Base-by-base conservation (phyloP, 2,888 invertebrate genomes). In the Argyresthia albistria region DNA sequence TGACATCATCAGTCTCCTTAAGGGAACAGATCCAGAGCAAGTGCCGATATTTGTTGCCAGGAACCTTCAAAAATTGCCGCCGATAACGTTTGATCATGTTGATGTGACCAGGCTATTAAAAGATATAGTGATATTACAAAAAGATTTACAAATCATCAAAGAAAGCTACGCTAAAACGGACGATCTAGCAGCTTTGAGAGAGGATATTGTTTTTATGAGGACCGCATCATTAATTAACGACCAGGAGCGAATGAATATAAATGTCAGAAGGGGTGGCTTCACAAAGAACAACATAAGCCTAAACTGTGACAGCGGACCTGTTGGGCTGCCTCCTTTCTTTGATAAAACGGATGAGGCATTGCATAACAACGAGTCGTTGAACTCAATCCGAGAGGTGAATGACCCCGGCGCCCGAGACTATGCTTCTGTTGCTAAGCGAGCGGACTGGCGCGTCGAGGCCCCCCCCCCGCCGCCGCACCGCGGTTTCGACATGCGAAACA, bases 1-100 rank as follows among this genome's bases (percentile, higher is more conserved):
- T 15, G 52, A 52, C 12, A 52, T 52, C 7, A 25, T 52, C n/a
- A 14, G 14, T 4, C 1, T 46, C 11, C 10, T 52, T 4, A 48
- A 49, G 25, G 16, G 12, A 11, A 43, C 43, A 15, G 48, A 49
- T 1, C 43, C 49, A n/a, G 53, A 53, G 4, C 8, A 35, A 7
- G 4, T 53, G 1, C 53, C 53, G 6, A 25, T 43, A 35, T 53
- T 49, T 49, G 53, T 53, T 11, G 48, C 49, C 6, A 12, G 37
- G 36, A 43, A 53, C 10, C 49, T 53, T 4, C 16, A 53, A 8
- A 53, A 53, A 35, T 16, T 53, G 11, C 53, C 48, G 10, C 53
- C 49, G n/a, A 16, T 53, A 1, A 47, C 48, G 1, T 53, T 53
- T 11, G 42, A 48, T 10, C 37, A 43, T 49, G 8, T 43, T 4